Base-by-base conservation (phyloP, 2,888 invertebrate species). In the Troides aeacus region DNA sequence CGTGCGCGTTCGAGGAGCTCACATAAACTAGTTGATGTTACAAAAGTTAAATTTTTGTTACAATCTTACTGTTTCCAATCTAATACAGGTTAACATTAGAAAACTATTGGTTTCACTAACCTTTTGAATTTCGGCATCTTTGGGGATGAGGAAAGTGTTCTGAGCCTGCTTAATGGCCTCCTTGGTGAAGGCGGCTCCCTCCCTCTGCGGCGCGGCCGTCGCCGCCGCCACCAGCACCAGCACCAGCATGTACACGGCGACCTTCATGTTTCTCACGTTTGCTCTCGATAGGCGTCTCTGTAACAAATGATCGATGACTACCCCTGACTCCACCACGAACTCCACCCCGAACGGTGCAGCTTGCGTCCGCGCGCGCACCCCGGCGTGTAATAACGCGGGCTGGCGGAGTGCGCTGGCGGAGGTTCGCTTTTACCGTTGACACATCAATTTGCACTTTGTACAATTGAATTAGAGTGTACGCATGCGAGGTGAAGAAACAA, bases 91-190 rank as follows among this genome's bases (percentile, higher is more conserved):
- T 7, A 39, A 0, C 8, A 10, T 39, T 39, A 1, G 1, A 39
- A 39, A 39, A 10, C 39, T 39, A 10, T 39, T 10, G 39, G 10
- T 39, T 8, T 8, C 6, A 39, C 39, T 39, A 39, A 95, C 96
- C 87, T 96, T 97, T 88, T 97, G 97, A 74, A 97, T 97, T 82
- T 96, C 95, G 56, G 97, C 97, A 84, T 97, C 97, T 84, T 96
- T 96, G 21, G 97, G 97, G 78, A 97, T 97, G 72, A 97, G 94
- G 81, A 95, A 95, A 6, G 97, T 97, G 88, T 95, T 96, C 88
- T 97, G 97, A 0, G 97, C 97, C 87, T 97, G 97, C 73, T 95
- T 94, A 85, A 97, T 97, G 66, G 97, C 97, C 84, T 97, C 97
- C 81, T 96, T 96, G 79, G 96, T 95, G 91, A 96, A 97, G 71